Conservation (phyloP, 1,140 invertebrate genomes). For the Yoshiicerus persimilis region DNA sequence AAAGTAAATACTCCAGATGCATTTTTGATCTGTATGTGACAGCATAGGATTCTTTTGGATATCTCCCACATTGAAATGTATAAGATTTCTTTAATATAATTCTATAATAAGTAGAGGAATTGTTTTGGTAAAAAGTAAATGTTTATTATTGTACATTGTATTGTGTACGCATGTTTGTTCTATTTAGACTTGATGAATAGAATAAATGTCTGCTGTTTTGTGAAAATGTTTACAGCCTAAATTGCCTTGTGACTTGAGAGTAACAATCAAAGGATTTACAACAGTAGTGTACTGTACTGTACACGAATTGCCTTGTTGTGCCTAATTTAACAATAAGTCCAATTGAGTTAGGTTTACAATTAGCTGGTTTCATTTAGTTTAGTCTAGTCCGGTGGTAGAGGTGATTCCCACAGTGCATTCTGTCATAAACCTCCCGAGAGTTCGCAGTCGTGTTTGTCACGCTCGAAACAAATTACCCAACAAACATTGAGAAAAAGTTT, state of each 20-base stretch:
- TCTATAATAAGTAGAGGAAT: too few species aligned
- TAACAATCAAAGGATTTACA: not conserved
- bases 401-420: constrained; percentile 2
- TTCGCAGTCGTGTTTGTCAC: constrained; percentile 29
- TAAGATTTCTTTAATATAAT: too few species aligned
- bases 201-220: not conserved
- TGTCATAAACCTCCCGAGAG: constrained; percentile 35
- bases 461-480: constrained; percentile 25
- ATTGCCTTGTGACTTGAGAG: not conserved
- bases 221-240: not conserved
- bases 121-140: not conserved
- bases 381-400: not conserved
- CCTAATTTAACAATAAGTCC: not conserved
- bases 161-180: not conserved
- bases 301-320: not conserved
- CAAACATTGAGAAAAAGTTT: not conserved
- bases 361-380: not conserved
- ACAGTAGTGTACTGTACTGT: not conserved
- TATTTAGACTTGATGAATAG: not conserved
- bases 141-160: not conserved
- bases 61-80: too few species aligned
- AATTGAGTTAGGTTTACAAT: not conserved
- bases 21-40: too few species aligned
- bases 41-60: too few species aligned
- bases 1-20: too few species aligned